These are phyloP conservation scores for Silurus lanzhouensis DNA, from an alignment of 2,797 vertebrate species.

Conservation along the genomic window DNA sequence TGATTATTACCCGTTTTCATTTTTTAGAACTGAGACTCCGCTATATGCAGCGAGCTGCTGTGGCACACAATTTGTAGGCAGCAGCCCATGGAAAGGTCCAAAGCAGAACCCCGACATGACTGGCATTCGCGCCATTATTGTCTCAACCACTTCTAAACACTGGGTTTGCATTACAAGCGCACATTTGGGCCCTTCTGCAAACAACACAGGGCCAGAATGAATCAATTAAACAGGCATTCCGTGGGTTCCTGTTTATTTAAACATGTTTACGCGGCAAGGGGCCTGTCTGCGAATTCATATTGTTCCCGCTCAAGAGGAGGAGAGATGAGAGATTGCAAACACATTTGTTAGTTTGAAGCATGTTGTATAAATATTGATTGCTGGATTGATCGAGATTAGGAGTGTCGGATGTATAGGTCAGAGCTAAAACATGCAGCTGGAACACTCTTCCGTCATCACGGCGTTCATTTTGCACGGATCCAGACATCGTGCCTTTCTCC, in stretches of 20 bases:
- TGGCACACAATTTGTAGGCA: slow-evolving; percentile 53
- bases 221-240: slow-evolving; percentile 87
- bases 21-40: slow-evolving; percentile 32
- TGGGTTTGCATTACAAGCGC: slow-evolving; percentile 78
- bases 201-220: slow-evolving; percentile 80
- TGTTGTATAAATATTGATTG: slow-evolving; percentile 77
- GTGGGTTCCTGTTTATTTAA: slow-evolving; percentile 86
- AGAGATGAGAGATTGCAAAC: slow-evolving; percentile 71
- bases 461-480: background rate
- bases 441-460: background rate
- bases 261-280: slow-evolving; percentile 80
- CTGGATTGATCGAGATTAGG: slow-evolving; percentile 53
- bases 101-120: slow-evolving; percentile 62
- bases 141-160: slow-evolving; percentile 81
- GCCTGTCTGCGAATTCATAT: slow-evolving; percentile 72
- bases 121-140: slow-evolving; percentile 78
- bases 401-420: slow-evolving; percentile 20
- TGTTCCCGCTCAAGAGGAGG: slow-evolving; percentile 52
- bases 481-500: background rate
- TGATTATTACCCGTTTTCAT: slow-evolving; percentile 69
- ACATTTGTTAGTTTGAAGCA: slow-evolving; percentile 72
- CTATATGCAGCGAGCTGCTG: slow-evolving; percentile 10
- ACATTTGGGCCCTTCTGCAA: slow-evolving; percentile 82
- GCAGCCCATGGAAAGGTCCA: slow-evolving; percentile 50
- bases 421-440: slow-evolving; percentile 7